Evolutionary conservation across 2,113 vertebrate genomes (phyloP).

Genomic region (Gobius niger): DNA sequence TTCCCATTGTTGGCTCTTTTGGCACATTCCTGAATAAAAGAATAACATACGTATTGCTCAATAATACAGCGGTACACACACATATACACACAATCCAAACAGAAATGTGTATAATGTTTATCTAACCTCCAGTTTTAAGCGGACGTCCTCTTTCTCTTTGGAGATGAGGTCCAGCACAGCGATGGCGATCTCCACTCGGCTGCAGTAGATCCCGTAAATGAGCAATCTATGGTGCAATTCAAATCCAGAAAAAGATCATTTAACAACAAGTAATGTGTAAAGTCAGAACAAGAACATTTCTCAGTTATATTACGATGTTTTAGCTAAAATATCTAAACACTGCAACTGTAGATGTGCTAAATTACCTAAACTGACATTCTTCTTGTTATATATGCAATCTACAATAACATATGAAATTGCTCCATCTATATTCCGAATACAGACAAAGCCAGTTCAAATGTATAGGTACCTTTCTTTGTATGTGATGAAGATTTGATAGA

Average conservation of each 20-base stretch:
- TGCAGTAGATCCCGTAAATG: conserved; percentile 93
- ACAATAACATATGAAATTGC: too few species aligned
- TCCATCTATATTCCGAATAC: too few species aligned
- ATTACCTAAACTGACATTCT: too few species aligned
- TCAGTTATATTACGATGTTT: too few species aligned
- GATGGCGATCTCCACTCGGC: conserved; percentile 88
- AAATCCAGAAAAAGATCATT: too few species aligned
- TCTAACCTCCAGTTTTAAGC: conserved; percentile 83
- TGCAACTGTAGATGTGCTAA: too few species aligned
- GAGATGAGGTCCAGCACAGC: conserved; percentile 86
- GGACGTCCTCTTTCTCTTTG: conserved; percentile 92
- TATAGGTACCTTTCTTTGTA: conserved; percentile 89
- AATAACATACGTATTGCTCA: neutral
- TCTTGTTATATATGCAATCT: too few species aligned
- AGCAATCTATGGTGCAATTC: conserved; percentile 80
- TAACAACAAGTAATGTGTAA: neutral
- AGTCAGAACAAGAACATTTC: neutral
- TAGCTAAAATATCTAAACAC: too few species aligned
- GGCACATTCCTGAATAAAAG: conserved; percentile 84
- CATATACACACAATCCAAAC: neutral
- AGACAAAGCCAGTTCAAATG: neutral
- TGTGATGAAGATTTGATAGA: conserved; percentile 89
- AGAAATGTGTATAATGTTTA: neutral
- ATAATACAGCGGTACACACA: neutral
- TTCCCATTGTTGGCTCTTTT: conserved; percentile 95